Evolutionary conservation across 2,888 invertebrate genomes (phyloP).

Genomic region (Allacma fusca): DNA sequence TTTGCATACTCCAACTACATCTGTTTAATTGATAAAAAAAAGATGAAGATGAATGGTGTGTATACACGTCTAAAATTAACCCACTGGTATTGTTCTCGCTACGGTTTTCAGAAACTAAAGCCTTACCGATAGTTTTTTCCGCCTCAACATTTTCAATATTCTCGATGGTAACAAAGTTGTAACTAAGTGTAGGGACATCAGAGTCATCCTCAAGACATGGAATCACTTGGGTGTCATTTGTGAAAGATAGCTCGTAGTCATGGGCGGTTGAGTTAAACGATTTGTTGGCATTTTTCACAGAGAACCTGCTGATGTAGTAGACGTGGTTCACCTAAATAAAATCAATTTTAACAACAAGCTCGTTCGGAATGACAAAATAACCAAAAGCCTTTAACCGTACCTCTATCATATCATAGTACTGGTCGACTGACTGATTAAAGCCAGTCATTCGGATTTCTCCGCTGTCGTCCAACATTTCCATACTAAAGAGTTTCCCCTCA

Average conservation of each 20-base stretch:
- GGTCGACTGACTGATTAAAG: constrained; percentile 86
- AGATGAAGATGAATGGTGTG: no score
- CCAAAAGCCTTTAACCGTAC: no score
- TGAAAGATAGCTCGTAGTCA: constrained; percentile 95
- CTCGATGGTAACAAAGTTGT: constrained; percentile 78
- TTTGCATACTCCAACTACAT: constrained; percentile 89
- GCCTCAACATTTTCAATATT: constrained; percentile 74
- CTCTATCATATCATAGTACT: constrained; percentile 87
- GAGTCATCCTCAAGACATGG: constrained; percentile 68
- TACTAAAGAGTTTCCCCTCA: constrained; percentile 91
- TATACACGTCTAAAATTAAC: no score
- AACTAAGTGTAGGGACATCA: constrained; percentile 77
- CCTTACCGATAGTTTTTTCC: constrained; percentile 77
- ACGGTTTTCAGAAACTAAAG: no score
- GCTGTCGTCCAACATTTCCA: constrained; percentile 91
- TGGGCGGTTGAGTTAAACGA: constrained; percentile 83
- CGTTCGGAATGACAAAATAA: not conserved
- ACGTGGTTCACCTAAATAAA: constrained; percentile 75
- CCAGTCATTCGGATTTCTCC: constrained; percentile 93
- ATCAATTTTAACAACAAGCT: constrained; percentile 41
- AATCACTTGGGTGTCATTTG: constrained; percentile 73
- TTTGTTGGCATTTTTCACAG: constrained; percentile 93
- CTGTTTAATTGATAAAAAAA: constrained; percentile 66
- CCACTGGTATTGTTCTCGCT: no score
- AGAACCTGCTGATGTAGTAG: constrained; percentile 85